Evolutionary conservation across 1,140 invertebrate genomes (phyloP).

Genomic region (Pseudomyrmex gracilis): DNA sequence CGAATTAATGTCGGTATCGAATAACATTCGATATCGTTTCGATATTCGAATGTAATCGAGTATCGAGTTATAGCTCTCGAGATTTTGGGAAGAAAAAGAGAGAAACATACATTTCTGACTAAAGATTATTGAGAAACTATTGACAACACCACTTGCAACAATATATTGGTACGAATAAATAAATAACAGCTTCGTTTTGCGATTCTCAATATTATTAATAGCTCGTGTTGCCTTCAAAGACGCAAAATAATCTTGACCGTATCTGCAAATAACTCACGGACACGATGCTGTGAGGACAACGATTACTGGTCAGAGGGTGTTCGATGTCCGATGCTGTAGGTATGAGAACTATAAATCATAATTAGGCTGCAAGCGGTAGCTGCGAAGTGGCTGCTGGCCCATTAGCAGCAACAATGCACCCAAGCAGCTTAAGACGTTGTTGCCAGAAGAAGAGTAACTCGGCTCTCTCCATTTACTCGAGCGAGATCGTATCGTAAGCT

Average conservation of each 20-base stretch:
- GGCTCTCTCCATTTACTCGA: slow-evolving; percentile 67
- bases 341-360: slow-evolving; percentile 82
- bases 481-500: slow-evolving; percentile 69
- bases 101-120: too few species aligned
- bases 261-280: slow-evolving; percentile 38
- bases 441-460: slow-evolving; percentile 76
- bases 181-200: slow-evolving; percentile 4
- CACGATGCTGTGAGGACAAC: slow-evolving; percentile 61
- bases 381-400: slow-evolving; percentile 77
- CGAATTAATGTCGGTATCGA: too few species aligned
- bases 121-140: too few species aligned
- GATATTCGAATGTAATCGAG: too few species aligned
- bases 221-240: not conserved
- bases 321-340: slow-evolving; percentile 76
- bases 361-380: slow-evolving; percentile 81
- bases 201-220: slow-evolving; percentile 7
- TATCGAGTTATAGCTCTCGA: too few species aligned
- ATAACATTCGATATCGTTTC: too few species aligned
- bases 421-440: slow-evolving; percentile 79
- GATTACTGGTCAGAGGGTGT: slow-evolving; percentile 67
- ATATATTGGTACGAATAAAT: slow-evolving; percentile 21
- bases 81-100: too few species aligned
- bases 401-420: slow-evolving; percentile 82
- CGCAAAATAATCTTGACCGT: slow-evolving; percentile 36
- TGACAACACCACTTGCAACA: not conserved